These are phyloP conservation scores for Xiphydria camelus DNA, from an alignment of 2,888 invertebrate species.

Conservation along the genomic window DNA sequence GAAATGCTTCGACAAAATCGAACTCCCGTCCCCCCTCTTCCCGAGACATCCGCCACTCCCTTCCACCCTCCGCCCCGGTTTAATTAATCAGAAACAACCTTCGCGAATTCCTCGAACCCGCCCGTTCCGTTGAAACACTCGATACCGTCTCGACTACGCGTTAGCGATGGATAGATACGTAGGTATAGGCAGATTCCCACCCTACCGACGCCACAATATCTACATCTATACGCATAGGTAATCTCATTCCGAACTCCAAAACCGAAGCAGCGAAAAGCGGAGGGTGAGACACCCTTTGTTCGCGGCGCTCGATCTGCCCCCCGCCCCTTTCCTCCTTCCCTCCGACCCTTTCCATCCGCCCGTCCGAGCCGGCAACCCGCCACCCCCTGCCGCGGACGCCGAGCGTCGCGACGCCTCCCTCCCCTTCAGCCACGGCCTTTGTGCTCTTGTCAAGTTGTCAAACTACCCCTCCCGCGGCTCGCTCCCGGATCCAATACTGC, in stretches of 20 bases:
- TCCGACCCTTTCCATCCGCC: constrained; percentile 20
- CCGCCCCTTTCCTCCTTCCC: constrained; percentile 34
- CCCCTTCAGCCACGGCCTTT: constrained; percentile 57
- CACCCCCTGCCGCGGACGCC: constrained; percentile 46
- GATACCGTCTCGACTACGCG: too few species aligned
- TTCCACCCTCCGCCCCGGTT: constrained; percentile 26
- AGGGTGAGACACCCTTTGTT: constrained; percentile 40
- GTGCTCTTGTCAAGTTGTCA: constrained; percentile 58
- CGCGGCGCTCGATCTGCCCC: constrained; percentile 41
- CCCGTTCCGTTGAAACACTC: too few species aligned
- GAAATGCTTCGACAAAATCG: too few species aligned
- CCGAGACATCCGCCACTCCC: not conserved
- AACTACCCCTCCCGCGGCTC: constrained; percentile 50
- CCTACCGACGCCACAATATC: not conserved
- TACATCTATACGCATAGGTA: constrained; percentile 13
- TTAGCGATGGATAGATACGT: too few species aligned
- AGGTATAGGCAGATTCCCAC: too few species aligned
- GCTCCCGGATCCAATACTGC: constrained; percentile 46
- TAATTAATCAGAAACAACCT: constrained; percentile 35
- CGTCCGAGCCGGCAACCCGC: constrained; percentile 31
- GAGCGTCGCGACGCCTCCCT: constrained; percentile 64
- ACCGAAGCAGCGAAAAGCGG: not conserved
- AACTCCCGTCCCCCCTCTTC: constrained; percentile 1
- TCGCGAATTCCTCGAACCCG: too few species aligned
- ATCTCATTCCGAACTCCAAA: constrained; percentile 13